Evolutionary conservation across 2,113 vertebrate genomes (phyloP).

Genomic region (Cavia porcellus): DNA sequence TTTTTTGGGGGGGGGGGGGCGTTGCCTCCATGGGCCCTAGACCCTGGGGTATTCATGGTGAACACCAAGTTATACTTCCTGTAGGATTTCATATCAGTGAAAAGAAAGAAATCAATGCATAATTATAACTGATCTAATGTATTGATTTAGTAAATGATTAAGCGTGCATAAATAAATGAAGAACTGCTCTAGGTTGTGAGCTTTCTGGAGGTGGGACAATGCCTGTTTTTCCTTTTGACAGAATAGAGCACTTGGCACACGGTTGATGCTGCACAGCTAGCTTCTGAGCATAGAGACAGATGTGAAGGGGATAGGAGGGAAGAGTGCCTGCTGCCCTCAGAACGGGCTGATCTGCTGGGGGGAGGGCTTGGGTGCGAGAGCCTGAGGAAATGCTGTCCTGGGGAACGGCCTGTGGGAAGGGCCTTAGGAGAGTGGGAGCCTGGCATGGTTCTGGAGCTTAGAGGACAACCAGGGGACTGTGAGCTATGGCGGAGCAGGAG

Average conservation of each 20-base stretch:
- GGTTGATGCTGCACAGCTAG: background rate
- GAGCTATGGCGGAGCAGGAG: background rate
- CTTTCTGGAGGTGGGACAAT: background rate
- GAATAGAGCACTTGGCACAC: background rate
- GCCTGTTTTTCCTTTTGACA: background rate
- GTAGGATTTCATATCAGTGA: background rate
- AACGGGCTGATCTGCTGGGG: background rate
- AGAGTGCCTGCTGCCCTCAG: background rate
- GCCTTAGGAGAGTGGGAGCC: background rate
- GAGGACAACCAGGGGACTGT: background rate
- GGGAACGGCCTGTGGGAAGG: background rate
- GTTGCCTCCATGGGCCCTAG: background rate
- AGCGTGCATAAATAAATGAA: background rate
- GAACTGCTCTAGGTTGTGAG: background rate
- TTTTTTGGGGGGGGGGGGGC: no score
- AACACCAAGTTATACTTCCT: background rate
- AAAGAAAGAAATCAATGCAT: background rate
- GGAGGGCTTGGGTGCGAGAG: background rate
- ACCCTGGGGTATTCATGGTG: background rate
- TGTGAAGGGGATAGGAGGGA: background rate
- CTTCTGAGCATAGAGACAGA: background rate
- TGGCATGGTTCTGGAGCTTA: background rate
- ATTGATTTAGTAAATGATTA: background rate
- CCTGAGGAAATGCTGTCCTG: background rate
- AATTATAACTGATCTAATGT: background rate